Conservation (phyloP, 2,888 invertebrate species). For the Clusia tigrina region DNA sequence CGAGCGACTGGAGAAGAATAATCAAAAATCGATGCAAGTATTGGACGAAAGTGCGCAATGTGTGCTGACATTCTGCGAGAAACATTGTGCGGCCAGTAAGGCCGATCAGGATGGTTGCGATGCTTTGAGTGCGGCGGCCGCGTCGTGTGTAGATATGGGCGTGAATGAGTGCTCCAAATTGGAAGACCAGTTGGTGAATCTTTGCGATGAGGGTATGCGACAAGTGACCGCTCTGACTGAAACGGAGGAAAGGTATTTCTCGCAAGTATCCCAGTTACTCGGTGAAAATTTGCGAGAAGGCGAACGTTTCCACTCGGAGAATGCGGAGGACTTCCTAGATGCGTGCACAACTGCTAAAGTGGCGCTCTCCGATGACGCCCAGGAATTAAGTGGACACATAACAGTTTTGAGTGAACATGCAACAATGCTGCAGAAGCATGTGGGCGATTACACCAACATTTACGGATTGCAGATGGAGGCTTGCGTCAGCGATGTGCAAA, state of each 20-base stretch:
- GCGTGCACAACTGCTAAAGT: constrained; percentile 30
- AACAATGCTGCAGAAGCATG: constrained; percentile 54
- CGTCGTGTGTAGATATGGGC: constrained; percentile 39
- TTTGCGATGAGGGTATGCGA: constrained; percentile 36
- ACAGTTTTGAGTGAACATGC: constrained; percentile 56
- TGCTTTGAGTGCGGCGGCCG: constrained; percentile 35
- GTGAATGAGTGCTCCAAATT: constrained; percentile 45
- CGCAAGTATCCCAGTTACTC: constrained; percentile 33
- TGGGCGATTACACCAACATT: constrained; percentile 50
- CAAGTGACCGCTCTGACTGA: constrained; percentile 32
- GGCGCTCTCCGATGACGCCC: constrained; percentile 40
- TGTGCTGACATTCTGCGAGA: constrained; percentile 32
- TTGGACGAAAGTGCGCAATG: constrained; percentile 26
- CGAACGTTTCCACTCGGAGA: constrained; percentile 36
- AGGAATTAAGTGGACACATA: constrained; percentile 42
- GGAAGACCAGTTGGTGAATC: constrained; percentile 44
- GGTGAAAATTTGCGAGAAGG: constrained; percentile 33
- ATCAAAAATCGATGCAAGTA: constrained; percentile 28
- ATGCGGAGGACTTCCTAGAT: constrained; percentile 3
- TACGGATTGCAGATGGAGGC: constrained; percentile 53
- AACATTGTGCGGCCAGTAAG: constrained; percentile 30
- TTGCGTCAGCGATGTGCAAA: constrained; percentile 62
- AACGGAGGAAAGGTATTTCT: constrained; percentile 29
- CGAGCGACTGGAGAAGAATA: constrained; percentile 46
- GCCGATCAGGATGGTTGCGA: constrained; percentile 33